phyloP scores from a whole-genome alignment of 2,797 vertebrate species.

The Gallinago solitaria region DNA sequence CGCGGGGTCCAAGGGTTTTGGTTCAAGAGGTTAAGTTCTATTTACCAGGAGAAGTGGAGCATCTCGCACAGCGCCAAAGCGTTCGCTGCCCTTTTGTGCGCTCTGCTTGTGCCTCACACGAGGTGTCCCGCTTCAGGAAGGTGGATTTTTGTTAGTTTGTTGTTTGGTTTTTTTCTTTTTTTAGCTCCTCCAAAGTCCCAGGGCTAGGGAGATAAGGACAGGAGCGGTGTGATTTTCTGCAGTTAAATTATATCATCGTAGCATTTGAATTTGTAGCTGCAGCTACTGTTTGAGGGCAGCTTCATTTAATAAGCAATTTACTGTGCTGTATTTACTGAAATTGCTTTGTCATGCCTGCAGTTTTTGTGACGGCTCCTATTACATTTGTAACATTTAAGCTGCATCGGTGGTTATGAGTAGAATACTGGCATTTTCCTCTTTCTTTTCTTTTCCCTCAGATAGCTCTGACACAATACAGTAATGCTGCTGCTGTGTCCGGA shows the following conservation, averaged over 20 bases:
- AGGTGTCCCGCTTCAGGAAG: neutral
- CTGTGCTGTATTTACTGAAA: conserved; percentile 23
- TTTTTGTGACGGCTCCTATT: conserved; percentile 32
- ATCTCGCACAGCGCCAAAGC: rapidly evolving
- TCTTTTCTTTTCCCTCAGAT: neutral
- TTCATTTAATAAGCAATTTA: conserved; percentile 50
- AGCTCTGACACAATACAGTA: neutral
- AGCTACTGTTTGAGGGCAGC: neutral
- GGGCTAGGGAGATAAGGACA: neutral
- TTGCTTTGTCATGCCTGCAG: conserved; percentile 31
- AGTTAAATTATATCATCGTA: conserved; percentile 3
- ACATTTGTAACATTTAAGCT: conserved; percentile 4
- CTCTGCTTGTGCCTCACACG: neutral
- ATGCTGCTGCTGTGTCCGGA: neutral
- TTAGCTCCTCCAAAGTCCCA: neutral
- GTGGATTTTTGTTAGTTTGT: too few relatives aligned
- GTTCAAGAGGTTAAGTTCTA: conserved; percentile 13
- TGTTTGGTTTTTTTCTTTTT: neutral
- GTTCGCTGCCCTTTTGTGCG: neutral
- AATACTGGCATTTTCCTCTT: neutral
- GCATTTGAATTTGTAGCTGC: conserved; percentile 21
- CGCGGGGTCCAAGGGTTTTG: neutral
- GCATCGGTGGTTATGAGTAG: neutral
- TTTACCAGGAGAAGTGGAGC: neutral
- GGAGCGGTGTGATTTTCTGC: neutral